phyloP scores from a whole-genome alignment of 2,888 invertebrate genomes.

The Monoplex corrugatus region DNA sequence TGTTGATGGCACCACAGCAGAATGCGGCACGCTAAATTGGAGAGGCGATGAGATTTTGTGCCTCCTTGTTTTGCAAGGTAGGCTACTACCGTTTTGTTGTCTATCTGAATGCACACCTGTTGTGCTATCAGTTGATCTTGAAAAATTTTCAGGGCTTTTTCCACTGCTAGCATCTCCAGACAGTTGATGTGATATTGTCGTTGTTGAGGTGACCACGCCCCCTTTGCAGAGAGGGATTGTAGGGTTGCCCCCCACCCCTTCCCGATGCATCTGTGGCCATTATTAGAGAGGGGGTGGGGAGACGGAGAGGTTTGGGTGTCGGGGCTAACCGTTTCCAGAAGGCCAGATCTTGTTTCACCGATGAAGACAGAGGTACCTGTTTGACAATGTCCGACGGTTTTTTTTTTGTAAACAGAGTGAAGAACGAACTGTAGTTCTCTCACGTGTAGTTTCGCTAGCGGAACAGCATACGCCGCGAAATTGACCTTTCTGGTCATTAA shows the following conservation, averaged over 20 bases:
- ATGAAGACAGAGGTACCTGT: no score
- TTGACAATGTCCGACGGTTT: no score
- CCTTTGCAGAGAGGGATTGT: not conserved
- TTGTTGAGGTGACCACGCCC: not conserved
- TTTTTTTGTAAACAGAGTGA: no score
- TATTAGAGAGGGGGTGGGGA: not conserved
- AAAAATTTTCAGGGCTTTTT: not conserved
- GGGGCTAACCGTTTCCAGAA: no score
- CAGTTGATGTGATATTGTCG: not conserved
- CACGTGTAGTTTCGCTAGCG: no score
- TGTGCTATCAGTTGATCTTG: not conserved
- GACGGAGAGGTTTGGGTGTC: not conserved
- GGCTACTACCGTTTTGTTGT: not conserved
- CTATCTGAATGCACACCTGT: not conserved
- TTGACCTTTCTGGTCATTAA: no score
- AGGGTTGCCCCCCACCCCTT: not conserved
- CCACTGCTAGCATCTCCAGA: not conserved
- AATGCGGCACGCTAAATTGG: not conserved
- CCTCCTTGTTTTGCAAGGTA: not conserved
- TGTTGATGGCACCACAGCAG: not conserved
- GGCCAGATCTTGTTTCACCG: no score
- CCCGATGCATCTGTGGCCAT: slow-evolving; percentile 9
- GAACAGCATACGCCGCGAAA: no score
- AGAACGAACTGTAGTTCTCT: no score
- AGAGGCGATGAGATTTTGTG: not conserved